Evolutionary conservation across 2,113 vertebrate genomes (phyloP), one percentile per base, ranked within the genome.

Genomic region (Gambusia holbrooki): DNA sequence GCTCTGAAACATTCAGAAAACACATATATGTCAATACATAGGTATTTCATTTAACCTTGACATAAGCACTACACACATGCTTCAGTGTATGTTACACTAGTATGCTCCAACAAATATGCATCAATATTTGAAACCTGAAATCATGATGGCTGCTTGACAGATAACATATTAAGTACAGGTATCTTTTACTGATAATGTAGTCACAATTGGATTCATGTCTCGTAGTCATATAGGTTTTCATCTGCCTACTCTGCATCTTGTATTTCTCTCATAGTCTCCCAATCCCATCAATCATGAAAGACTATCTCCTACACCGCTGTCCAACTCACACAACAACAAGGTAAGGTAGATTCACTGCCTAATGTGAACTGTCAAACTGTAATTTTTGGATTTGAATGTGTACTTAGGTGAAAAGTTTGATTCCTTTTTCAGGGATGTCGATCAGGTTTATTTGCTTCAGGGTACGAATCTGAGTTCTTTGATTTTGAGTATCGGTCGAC

Each of bases 291-390:
- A 85, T 82, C 79, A 84, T 12, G 88, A 90, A 82, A 88, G 83
- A 40, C 80, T 62, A 3, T 81, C 83, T 75, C 75, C 82, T 60
- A 58, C 81, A 1, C 33, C 84, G 1, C 87, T 77, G 71, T 71
- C 70, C 29, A 81, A 80, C 82, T 86, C 87, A 27, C 74, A 90
- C 40, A 83, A 80, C 89, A 84, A 68, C 73, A 89, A 93, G 93
- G 94, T 95, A 84, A 84, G 76, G 29, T 61, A 35, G 3, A 42
- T 61, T 15, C 15, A 5, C 15, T 48, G 15, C 15, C 45, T 48
- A 19, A 19, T 17, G 14, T 48, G 42, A 17, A 45, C 42, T 45
- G 15, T 48, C 45, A 48, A 15, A 48, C 45, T 48, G 5, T 17
- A 15, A 14, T 45, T 45, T 45, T 45, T 5, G 15, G 42, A 15